phyloP scores from a whole-genome alignment of 30 jellyfish, hydroid and myxozoan genomes.

The Chrysaora quinquecirrha region DNA sequence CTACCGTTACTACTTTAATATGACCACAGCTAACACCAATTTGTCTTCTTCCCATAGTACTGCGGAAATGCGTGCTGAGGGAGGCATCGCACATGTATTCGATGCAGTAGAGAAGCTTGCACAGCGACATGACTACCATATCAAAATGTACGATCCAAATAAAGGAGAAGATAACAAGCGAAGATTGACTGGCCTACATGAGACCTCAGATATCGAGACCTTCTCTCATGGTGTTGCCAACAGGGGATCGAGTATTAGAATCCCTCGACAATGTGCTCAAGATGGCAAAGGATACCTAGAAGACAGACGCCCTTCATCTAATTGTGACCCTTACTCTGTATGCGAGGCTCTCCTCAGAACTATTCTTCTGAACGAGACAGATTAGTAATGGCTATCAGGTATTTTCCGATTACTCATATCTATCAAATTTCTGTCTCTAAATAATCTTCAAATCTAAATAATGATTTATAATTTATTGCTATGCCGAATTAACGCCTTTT shows the following conservation, averaged over 20 bases:
- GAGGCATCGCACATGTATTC: constrained; percentile 70
- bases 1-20: too few relatives aligned
- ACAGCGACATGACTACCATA: constrained; percentile 73
- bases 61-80: constrained; percentile 74
- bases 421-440: too few relatives aligned
- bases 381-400: constrained; percentile 4
- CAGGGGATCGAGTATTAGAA: constrained; percentile 75
- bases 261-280: constrained; percentile 79
- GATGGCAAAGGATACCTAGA: constrained; percentile 83
- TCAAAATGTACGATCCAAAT: constrained; percentile 77
- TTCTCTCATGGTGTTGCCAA: constrained; percentile 84
- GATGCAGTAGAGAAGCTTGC: constrained; percentile 76
- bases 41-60: constrained; percentile 69
- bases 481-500: too few relatives aligned
- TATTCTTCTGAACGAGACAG: constrained; percentile 55
- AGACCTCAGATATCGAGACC: constrained; percentile 60
- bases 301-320: constrained; percentile 83
- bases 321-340: constrained; percentile 82
- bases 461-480: too few relatives aligned
- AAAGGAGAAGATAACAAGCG: constrained; percentile 84
- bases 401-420: too few relatives aligned
- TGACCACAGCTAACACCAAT: too few relatives aligned
- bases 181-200: constrained; percentile 77
- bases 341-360: constrained; percentile 79
- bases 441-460: too few relatives aligned